Conservation (phyloP, 1,140 invertebrate genomes). For the Eumeta japonica region DNA sequence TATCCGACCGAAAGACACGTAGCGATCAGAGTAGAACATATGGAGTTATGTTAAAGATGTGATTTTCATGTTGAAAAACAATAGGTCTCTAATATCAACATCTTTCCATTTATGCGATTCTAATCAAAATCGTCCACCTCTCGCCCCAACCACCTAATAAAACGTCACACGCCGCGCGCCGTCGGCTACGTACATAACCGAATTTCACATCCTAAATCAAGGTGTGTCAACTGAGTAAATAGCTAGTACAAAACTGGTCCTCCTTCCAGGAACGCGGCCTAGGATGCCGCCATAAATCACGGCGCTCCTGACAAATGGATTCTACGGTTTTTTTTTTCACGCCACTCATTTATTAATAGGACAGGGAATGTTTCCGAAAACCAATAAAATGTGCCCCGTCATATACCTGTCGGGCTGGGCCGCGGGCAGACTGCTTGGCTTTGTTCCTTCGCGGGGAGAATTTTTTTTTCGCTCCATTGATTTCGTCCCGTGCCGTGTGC, state of each 20-base stretch:
- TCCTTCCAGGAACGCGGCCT: conserved; percentile 49
- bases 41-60: too few relatives aligned
- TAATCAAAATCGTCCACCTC: too few relatives aligned
- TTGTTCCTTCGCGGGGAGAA: conserved; percentile 38
- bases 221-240: conserved; percentile 52
- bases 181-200: too few relatives aligned
- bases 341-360: conserved; percentile 56
- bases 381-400: conserved; percentile 55
- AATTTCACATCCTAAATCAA: conserved; percentile 55
- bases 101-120: too few relatives aligned
- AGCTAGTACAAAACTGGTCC: conserved; percentile 50
- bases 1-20: too few relatives aligned
- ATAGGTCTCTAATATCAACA: too few relatives aligned
- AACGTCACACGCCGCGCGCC: too few relatives aligned
- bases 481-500: too few relatives aligned
- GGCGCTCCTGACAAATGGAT: conserved; percentile 50
- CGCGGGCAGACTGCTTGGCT: conserved; percentile 52
- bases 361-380: conserved; percentile 54
- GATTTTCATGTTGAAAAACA: too few relatives aligned
- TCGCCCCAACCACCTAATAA: too few relatives aligned
- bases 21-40: too few relatives aligned
- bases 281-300: conserved; percentile 53
- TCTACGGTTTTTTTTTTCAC: conserved; percentile 46
- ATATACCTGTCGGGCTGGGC: conserved; percentile 51
- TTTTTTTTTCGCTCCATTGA: conserved; percentile 22